These are phyloP conservation scores for Sebastes flavidus DNA, from an alignment of 2,797 vertebrate species.

Conservation along the genomic window DNA sequence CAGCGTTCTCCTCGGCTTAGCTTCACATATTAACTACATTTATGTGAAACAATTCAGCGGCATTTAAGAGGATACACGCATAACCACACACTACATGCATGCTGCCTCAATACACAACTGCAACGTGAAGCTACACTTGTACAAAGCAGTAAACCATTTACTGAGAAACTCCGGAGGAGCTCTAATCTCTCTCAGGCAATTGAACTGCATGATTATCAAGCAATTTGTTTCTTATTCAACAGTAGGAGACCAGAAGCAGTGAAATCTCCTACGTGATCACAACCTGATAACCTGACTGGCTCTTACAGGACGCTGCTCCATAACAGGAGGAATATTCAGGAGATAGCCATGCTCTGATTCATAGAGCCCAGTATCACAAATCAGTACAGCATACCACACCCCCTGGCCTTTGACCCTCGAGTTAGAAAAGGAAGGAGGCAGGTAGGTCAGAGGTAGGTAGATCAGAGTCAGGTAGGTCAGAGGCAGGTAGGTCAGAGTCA, in stretches of 20 bases:
- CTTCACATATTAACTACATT: background rate
- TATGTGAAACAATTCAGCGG: background rate
- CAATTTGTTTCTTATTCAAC: background rate
- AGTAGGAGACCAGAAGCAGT: background rate
- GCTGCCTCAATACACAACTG: background rate
- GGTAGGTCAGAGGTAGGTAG: no score
- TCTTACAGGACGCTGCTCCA: no score
- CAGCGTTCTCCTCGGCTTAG: background rate
- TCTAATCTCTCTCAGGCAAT: background rate
- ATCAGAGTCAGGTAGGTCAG: no score
- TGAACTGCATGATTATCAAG: background rate
- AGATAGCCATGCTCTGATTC: no score
- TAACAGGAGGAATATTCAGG: no score
- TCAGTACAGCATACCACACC: no score
- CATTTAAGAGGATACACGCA: background rate
- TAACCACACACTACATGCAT: no score
- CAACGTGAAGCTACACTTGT: background rate
- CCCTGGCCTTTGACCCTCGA: no score
- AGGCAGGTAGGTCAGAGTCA: no score
- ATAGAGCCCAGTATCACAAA: no score
- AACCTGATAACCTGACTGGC: no score
- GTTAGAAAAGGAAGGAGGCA: no score
- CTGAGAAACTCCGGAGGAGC: background rate
- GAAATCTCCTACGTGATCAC: background rate
- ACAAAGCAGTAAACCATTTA: background rate